Evolutionary conservation across 2,888 invertebrate species (phyloP), one percentile per base, ranked within the genome.

Genomic region (Caenorhabditis imperialis): DNA sequence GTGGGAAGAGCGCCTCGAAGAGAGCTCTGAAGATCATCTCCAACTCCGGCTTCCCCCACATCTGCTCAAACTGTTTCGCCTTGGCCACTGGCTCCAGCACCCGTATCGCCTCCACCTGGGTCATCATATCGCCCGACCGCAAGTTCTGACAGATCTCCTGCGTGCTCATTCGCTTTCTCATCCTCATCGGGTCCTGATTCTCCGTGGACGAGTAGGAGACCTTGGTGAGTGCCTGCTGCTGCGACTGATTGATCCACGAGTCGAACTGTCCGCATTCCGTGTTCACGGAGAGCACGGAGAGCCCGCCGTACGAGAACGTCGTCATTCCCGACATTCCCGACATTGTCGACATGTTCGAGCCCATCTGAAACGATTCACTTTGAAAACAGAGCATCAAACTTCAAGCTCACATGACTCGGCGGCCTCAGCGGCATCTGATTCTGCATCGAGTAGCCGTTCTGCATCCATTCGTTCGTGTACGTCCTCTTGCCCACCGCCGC

Each of bases 381-480:
- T 38, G 7, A 18, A 51, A 37, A 22, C 3, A 14, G 12, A 18
- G n/a, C 5, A 16, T 1, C 2, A 51, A 51, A 4, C 4, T 37
- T 37, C 45, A 4, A 20, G 4, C 16, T 35, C 60, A 53, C 7
- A 73, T 65, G 44, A 42, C 73, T 73, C 4, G 63, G 73, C 22
- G 73, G 58, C 22, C 73, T 40, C 4, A 14, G n/a, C n/a, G n/a
- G n/a, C n/a, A n/a, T n/a, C n/a, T n/a, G n/a, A n/a, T n/a, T n/a
- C n/a, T n/a, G n/a, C n/a, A n/a, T n/a, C n/a, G n/a, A n/a, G n/a
- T 61, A 74, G 6, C 47, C 55, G 10, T 18, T 16, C 8, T 62
- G 44, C 61, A 74, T 74, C 74, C 74, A 74, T 4, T 57, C 62
- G n/a, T 50, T 53, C 47, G 62, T 74, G 23, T 62, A 62, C 16